phyloP scores from a whole-genome alignment of 2,113 vertebrate genomes.

The Scortum barcoo region DNA sequence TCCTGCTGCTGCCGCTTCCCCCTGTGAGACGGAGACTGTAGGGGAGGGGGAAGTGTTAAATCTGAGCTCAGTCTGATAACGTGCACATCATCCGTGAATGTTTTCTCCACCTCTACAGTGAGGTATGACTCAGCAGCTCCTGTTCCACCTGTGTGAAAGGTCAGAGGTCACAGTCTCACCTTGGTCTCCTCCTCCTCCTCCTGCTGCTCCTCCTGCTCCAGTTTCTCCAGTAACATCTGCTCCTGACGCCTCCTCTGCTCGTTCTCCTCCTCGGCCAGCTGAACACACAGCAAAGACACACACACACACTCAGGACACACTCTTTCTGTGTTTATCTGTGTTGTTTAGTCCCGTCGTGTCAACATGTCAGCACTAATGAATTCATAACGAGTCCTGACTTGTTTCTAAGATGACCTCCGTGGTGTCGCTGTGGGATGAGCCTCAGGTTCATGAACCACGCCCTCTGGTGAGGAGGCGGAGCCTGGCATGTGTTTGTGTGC shows the following conservation, averaged over 20 bases:
- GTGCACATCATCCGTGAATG: neutral
- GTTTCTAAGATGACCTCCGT: neutral
- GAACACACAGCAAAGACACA: neutral
- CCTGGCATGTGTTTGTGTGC: no score
- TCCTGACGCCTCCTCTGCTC: constrained; percentile 94
- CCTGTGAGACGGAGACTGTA: constrained; percentile 93
- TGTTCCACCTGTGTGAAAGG: neutral
- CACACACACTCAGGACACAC: neutral
- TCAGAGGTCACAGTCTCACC: constrained; percentile 54
- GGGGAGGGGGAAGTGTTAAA: neutral
- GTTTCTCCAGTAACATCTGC: constrained; percentile 94
- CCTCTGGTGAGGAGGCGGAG: neutral
- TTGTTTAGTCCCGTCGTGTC: neutral
- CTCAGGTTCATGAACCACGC: neutral
- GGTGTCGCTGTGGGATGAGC: neutral
- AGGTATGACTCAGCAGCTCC: neutral
- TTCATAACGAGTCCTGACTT: no score
- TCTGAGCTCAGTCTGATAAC: neutral
- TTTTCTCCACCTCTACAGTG: neutral
- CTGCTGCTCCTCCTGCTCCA: constrained; percentile 94
- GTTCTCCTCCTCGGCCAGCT: constrained; percentile 97
- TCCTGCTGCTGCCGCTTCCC: constrained; percentile 95
- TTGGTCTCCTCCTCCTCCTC: constrained; percentile 80
- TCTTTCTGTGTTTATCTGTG: neutral
- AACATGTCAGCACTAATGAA: no score